Conservation (phyloP, 2,888 invertebrate species). For the Aleiodes alternator region DNA sequence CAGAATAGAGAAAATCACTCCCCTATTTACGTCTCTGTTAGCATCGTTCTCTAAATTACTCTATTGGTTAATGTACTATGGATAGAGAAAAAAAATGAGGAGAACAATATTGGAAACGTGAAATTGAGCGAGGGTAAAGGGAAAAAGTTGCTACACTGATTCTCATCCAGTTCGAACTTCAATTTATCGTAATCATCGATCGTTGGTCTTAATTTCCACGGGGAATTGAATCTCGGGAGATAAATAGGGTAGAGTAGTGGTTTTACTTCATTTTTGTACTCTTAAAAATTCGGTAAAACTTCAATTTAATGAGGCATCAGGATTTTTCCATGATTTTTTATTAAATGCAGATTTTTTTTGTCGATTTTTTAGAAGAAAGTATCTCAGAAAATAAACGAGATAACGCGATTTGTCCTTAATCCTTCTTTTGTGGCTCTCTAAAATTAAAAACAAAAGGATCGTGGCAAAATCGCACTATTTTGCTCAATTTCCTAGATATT, state of each 20-base stretch:
- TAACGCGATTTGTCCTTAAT: too few relatives aligned
- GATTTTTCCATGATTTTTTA: too few relatives aligned
- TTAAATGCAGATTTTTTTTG: too few relatives aligned
- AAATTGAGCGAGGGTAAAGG: slow-evolving; percentile 66
- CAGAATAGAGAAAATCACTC: slow-evolving; percentile 13
- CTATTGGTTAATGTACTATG: slow-evolving; percentile 58
- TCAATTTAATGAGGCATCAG: too few relatives aligned
- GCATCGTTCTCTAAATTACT: slow-evolving; percentile 11
- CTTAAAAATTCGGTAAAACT: too few relatives aligned
- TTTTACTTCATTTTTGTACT: neutral
- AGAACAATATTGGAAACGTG: slow-evolving; percentile 63
- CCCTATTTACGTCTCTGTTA: slow-evolving; percentile 1
- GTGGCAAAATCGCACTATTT: too few relatives aligned
- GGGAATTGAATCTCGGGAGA: slow-evolving; percentile 51
- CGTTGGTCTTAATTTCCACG: slow-evolving; percentile 64
- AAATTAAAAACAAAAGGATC: too few relatives aligned
- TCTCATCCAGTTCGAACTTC: slow-evolving; percentile 57
- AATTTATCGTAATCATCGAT: slow-evolving; percentile 69
- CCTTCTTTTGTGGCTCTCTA: too few relatives aligned
- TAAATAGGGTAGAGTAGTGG: slow-evolving; percentile 1
- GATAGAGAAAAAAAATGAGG: slow-evolving; percentile 52
- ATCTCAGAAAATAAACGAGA: too few relatives aligned
- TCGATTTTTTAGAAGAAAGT: too few relatives aligned
- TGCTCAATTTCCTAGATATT: too few relatives aligned
- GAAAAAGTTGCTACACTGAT: slow-evolving; percentile 52